Evolutionary conservation across 37 sponge, comb jelly and placozoan genomes (phyloP).

Genomic region (Axinella damicornis): DNA sequence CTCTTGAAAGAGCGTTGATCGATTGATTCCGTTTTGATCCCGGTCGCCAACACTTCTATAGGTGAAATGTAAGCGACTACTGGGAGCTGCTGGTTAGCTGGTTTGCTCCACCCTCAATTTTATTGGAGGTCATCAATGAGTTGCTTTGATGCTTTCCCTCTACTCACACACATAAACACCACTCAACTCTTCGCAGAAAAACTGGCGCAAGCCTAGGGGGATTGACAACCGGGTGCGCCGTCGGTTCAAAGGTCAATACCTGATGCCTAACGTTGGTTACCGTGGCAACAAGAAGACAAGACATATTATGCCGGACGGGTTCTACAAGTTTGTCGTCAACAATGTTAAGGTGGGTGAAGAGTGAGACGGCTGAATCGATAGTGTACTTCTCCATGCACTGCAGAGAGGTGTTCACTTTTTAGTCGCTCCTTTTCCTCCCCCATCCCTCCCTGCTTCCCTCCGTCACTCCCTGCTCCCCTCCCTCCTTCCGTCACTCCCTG

Average conservation of each 20-base stretch:
- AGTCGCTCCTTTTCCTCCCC: neutral
- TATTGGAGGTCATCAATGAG: neutral
- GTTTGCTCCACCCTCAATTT: no score
- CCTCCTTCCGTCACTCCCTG: no score
- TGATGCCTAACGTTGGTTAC: conserved; percentile 98
- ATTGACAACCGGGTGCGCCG: conserved; percentile 97
- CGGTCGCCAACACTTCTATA: no score
- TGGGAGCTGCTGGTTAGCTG: no score
- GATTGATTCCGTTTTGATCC: no score
- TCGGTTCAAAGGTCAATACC: conserved; percentile 89
- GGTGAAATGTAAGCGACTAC: no score
- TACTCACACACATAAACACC: no score
- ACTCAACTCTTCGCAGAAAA: conserved; percentile 30
- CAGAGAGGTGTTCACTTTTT: no score
- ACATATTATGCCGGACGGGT: conserved; percentile 86
- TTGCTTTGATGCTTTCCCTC: neutral
- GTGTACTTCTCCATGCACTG: no score
- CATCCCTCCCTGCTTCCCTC: neutral
- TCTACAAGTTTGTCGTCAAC: conserved; percentile 90
- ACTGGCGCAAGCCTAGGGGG: conserved; percentile 99
- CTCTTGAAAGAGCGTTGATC: no score
- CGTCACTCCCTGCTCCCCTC: no score
- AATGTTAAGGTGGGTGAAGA: conserved; percentile 84
- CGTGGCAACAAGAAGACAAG: conserved; percentile 96
- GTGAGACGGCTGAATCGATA: no score